Conservation (phyloP, 35 echinoderm and acorn worm species). For the Stichopus chloronotus region DNA sequence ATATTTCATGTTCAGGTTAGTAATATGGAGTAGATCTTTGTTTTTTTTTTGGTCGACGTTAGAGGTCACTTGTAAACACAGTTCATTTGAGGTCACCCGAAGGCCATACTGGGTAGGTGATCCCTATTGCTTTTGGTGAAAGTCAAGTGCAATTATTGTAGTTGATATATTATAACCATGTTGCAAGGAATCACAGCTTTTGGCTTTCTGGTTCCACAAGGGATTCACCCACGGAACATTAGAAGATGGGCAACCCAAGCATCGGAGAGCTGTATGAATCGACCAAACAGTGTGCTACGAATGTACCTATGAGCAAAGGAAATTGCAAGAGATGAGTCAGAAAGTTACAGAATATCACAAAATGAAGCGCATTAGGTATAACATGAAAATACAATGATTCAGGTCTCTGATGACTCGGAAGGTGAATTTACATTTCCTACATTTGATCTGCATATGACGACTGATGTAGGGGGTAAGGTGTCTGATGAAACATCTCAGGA, state of each 20-base stretch:
- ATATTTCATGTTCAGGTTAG: too few relatives aligned
- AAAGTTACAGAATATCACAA: background rate
- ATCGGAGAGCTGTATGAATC: background rate
- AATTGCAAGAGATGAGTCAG: background rate
- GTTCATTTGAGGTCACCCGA: too few relatives aligned
- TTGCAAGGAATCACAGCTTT: too few relatives aligned
- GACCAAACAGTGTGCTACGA: conserved; percentile 11
- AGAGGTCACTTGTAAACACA: too few relatives aligned
- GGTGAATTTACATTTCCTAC: background rate
- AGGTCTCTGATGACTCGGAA: background rate
- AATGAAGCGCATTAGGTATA: background rate
- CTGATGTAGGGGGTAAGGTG: conserved; percentile 20
- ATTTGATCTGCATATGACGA: background rate
- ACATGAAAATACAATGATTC: background rate
- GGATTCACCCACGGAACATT: background rate
- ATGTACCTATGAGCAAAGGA: background rate
- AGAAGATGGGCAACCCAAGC: background rate
- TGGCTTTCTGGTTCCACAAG: too few relatives aligned
- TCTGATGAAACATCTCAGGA: background rate
- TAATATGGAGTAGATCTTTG: too few relatives aligned
- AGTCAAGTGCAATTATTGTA: too few relatives aligned
- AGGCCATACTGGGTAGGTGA: too few relatives aligned
- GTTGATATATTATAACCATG: too few relatives aligned
- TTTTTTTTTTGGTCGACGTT: too few relatives aligned
- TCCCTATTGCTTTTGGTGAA: too few relatives aligned